phyloP scores from a whole-genome alignment of 2,113 vertebrate species.

The Morone chrysops region DNA sequence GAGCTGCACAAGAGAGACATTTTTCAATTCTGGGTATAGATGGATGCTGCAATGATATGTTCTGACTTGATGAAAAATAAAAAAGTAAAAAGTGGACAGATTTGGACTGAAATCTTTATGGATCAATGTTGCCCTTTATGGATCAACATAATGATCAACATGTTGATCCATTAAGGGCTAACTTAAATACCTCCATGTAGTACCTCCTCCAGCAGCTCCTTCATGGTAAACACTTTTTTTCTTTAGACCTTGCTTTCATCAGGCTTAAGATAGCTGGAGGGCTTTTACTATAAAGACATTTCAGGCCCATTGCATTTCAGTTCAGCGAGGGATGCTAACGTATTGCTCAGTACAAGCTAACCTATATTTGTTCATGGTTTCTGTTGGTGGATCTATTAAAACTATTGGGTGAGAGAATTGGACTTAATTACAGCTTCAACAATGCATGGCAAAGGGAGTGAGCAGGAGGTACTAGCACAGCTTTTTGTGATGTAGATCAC shows the following conservation, averaged over 20 bases:
- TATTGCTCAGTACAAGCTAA: slow-evolving; percentile 8
- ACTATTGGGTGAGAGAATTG: neutral
- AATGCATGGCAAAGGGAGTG: slow-evolving; percentile 4
- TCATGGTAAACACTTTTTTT: neutral
- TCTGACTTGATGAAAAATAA: no score
- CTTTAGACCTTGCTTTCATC: slow-evolving; percentile 23
- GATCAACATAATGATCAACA: neutral
- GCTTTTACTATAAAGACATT: neutral
- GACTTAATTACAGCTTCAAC: slow-evolving; percentile 1
- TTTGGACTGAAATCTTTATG: neutral
- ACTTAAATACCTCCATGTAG: neutral
- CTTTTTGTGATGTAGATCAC: no score
- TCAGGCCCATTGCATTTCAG: slow-evolving; percentile 5
- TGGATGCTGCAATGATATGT: no score
- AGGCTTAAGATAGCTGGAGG: neutral
- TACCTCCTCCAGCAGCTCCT: neutral
- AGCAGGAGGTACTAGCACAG: neutral
- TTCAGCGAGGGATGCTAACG: neutral
- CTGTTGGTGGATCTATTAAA: neutral
- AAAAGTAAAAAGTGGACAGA: neutral
- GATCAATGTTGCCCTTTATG: neutral
- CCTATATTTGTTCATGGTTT: slow-evolving; percentile 9
- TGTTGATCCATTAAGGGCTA: neutral
- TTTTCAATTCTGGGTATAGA: neutral
- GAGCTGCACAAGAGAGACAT: neutral